phyloP scores from a whole-genome alignment of 2,888 invertebrate genomes.

The Tiphia femorata region DNA sequence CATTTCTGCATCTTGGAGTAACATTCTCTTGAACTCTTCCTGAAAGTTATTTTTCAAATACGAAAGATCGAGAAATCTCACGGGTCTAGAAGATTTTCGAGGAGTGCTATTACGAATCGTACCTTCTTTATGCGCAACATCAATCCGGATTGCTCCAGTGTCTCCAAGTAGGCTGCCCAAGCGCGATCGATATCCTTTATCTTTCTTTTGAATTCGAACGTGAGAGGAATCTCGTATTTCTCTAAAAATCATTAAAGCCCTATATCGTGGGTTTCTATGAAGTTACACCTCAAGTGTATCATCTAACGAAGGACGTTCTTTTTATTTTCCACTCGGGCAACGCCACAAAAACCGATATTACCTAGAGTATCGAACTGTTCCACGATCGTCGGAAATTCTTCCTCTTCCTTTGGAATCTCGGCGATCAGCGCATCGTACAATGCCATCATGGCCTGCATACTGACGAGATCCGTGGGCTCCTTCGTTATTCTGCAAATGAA shows the following conservation, averaged over 20 bases:
- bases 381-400: constrained; percentile 80
- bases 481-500: constrained; percentile 70
- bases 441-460: constrained; percentile 78
- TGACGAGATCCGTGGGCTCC: constrained; percentile 81
- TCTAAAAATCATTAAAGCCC: no score
- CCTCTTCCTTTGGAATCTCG: constrained; percentile 77
- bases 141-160: constrained; percentile 80
- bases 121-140: constrained; percentile 81
- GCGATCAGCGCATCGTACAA: constrained; percentile 78
- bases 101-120: no score
- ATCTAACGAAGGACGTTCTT: no score
- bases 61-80: not conserved
- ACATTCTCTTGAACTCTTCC: constrained; percentile 78
- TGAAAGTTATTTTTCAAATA: constrained; percentile 39
- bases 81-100: no score
- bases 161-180: constrained; percentile 81
- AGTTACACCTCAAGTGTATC: no score
- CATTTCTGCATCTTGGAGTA: constrained; percentile 79
- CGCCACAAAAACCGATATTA: no score
- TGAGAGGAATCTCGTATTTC: constrained; percentile 82
- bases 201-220: constrained; percentile 73
- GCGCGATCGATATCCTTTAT: constrained; percentile 74
- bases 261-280: no score
- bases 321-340: constrained; percentile 12
- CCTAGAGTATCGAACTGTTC: constrained; percentile 81